A percentile compares a stretch with the other conserved stretches of the same genome.
Conservation (phyloP, 2,113 vertebrate genomes). For the Istiophorus platypterus region DNA sequence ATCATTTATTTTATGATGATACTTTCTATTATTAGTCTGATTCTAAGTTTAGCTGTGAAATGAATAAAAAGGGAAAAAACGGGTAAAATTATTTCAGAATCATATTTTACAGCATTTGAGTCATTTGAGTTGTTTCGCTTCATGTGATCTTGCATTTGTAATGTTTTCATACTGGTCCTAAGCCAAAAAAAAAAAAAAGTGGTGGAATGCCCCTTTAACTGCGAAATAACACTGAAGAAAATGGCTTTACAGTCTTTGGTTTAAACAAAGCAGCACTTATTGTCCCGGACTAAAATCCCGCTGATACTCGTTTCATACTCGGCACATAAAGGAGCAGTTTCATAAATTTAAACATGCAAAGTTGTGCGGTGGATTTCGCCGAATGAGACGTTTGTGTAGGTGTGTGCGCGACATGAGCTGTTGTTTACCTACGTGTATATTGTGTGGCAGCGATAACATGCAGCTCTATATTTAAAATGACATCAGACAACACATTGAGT, state of each 20-base stretch:
- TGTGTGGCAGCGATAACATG: constrained; percentile 23
- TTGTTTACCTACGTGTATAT: not conserved
- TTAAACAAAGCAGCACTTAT: not conserved
- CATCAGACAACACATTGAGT: not conserved
- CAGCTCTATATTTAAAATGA: constrained; percentile 7
- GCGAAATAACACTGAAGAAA: not conserved
- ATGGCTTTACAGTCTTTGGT: not conserved
- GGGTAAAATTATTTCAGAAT: no score
- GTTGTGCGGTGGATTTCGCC: not conserved
- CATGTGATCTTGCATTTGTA: no score
- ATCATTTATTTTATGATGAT: not conserved
- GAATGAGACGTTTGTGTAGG: not conserved
- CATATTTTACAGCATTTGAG: no score
- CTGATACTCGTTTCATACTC: not conserved
- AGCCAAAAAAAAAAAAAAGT: no score
- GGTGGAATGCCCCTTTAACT: not conserved
- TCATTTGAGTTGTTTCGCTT: no score
- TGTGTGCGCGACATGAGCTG: no score
- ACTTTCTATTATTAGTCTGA: not conserved
- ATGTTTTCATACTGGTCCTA: no score
- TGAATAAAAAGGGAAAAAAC: no score
- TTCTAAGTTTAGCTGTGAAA: not conserved
- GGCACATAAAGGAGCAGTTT: not conserved
- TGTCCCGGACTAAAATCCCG: not conserved
- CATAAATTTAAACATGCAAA: not conserved